phyloP scores from a whole-genome alignment of 2,888 invertebrate species.

The Nomada goodeniana region DNA sequence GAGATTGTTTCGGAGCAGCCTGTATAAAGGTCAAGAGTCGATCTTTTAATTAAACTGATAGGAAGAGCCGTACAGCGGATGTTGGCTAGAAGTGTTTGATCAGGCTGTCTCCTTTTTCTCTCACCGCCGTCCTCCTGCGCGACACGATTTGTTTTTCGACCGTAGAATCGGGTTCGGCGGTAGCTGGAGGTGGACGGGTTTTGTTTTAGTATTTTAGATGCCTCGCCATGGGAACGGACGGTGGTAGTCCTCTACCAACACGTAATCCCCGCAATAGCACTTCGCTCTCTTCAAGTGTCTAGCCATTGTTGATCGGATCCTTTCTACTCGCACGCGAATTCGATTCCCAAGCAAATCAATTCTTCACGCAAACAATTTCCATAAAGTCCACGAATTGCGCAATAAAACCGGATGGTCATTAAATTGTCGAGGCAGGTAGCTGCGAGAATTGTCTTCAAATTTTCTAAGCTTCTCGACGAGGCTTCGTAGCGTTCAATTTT shows the following conservation, averaged over 20 bases:
- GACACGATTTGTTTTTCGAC: slow-evolving; percentile 72
- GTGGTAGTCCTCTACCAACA: slow-evolving; percentile 62
- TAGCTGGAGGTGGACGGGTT: slow-evolving; percentile 70
- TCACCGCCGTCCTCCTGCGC: slow-evolving; percentile 51
- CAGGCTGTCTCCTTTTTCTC: slow-evolving; percentile 70
- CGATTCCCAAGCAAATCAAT: not conserved
- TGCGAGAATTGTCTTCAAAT: too few relatives aligned
- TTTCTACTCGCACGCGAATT: slow-evolving; percentile 26
- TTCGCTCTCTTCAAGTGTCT: slow-evolving; percentile 47
- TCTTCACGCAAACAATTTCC: not conserved
- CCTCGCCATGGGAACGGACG: slow-evolving; percentile 81
- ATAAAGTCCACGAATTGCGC: not conserved
- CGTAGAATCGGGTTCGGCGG: slow-evolving; percentile 49
- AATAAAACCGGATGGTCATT: too few relatives aligned
- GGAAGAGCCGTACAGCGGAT: slow-evolving; percentile 58
- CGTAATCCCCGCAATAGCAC: slow-evolving; percentile 71
- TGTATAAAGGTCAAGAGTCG: slow-evolving; percentile 56
- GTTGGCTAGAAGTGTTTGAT: slow-evolving; percentile 74
- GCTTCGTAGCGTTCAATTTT: too few relatives aligned
- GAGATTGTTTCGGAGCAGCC: slow-evolving; percentile 48
- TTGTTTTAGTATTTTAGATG: slow-evolving; percentile 81
- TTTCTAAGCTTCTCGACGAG: too few relatives aligned
- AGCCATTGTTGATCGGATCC: slow-evolving; percentile 37
- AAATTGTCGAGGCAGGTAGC: too few relatives aligned
- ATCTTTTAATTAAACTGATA: slow-evolving; percentile 63